Base-by-base conservation (phyloP, 2,113 vertebrate species). In the Acrocephalus kingi region DNA sequence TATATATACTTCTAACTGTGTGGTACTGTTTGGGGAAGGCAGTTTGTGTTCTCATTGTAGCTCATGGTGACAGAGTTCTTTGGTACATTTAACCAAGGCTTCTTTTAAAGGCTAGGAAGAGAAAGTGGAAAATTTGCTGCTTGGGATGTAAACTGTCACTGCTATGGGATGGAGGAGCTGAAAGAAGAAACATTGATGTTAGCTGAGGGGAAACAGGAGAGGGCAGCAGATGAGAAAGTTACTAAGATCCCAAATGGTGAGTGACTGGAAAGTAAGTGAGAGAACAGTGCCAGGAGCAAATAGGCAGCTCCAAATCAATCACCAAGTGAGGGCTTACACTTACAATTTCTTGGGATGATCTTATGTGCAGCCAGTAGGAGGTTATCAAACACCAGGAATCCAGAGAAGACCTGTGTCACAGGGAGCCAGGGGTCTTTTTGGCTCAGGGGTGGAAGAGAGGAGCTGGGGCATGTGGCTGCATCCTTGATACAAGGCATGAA, bases 361-460 rank as follows among this genome's bases (percentile, higher is more conserved):
- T 76, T 61, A 51, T 3, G 11, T 63, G 35, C 19, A 63, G 30
- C 13, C 46, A 74, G 45, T 45, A 58, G 84, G 43, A 87, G 2
- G 10, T 45, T 77, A 85, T 20, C 0, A 0, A n/a, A n/a, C 33
- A 48, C 24, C 18, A 35, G 17, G 35, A 63, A 45, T 35, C 27
- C 25, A 56, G 19, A 20, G 22, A 41, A 90, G 18, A 69, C 4
- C 35, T 63, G 43, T 0, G 2, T 52, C 67, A 58, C 0, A 2
- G 76, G 27, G 19, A 80, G 21, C 15, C 3, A 4, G 12, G 5
- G 8, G 8, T 5, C 13, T 83, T 94, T 79, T 73, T 30, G 41
- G 8, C 19, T 81, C 31, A 9, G 11, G 14, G 7, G 13, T 62
- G 21, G 48, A 69, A 85, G 7, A 20, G 27, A 66, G 54, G 33